Conservation (phyloP, 2,888 invertebrate genomes). For the Allacma fusca region DNA sequence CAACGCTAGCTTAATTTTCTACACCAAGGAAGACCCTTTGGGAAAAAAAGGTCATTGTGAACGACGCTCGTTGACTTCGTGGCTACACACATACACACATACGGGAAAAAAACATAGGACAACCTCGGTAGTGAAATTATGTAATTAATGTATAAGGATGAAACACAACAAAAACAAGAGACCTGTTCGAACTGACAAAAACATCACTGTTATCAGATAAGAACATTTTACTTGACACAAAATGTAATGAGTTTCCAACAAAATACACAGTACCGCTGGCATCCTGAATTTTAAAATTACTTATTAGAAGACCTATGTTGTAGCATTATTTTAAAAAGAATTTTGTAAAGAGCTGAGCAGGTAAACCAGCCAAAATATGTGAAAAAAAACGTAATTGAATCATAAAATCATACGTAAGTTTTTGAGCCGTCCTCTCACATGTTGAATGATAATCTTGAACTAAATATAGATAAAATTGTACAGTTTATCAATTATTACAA, state of each 20-base stretch:
- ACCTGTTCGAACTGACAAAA: no score
- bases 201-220: not conserved
- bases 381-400: not conserved
- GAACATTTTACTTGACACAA: constrained; percentile 1
- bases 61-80: constrained; percentile 12
- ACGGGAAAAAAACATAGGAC: no score
- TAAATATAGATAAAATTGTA: not conserved
- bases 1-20: constrained; percentile 11
- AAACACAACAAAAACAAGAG: not conserved
- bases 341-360: not conserved
- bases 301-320: no score
- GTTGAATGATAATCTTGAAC: constrained; percentile 19
- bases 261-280: no score
- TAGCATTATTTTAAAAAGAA: not conserved
- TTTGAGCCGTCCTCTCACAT: constrained; percentile 32
- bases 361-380: constrained; percentile 11
- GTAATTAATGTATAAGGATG: no score
- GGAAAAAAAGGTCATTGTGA: not conserved
- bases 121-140: no score
- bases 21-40: no score
- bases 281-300: no score
- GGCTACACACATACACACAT: not conserved
- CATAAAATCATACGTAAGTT: constrained; percentile 17
- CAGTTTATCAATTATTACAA: constrained; percentile 15
- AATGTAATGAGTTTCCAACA: not conserved